phyloP scores from a whole-genome alignment of 2,797 vertebrate genomes.

The Momotus momota region DNA sequence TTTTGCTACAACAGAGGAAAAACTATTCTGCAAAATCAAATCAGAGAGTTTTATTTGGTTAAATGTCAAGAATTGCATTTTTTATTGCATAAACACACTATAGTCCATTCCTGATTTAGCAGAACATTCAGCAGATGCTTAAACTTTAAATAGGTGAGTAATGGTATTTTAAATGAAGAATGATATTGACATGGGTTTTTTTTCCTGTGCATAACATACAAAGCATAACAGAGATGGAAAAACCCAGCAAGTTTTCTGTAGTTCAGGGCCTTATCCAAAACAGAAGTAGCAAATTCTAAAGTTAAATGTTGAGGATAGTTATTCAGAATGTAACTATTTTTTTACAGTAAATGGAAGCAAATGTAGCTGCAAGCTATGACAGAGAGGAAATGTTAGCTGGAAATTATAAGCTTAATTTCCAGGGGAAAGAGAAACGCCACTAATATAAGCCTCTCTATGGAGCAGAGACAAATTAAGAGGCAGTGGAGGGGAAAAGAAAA shows the following conservation, averaged over 20 bases:
- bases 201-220: not conserved
- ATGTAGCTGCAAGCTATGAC: not conserved
- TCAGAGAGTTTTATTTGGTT: not conserved
- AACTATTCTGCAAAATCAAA: not conserved
- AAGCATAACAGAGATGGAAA: not conserved
- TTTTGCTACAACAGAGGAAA: not conserved
- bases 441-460: not conserved
- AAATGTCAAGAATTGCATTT: not conserved
- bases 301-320: not conserved
- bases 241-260: not conserved
- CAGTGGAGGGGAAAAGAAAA: not conserved
- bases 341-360: not conserved
- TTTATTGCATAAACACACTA: not conserved
- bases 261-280: not conserved
- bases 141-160: not conserved
- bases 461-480: not conserved
- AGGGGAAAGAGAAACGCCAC: not conserved
- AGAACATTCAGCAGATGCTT: not conserved
- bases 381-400: not conserved
- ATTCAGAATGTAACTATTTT: not conserved
- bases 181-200: rapidly evolving
- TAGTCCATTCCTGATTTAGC: not conserved
- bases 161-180: not conserved
- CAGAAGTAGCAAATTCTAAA: not conserved
- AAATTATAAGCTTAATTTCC: not conserved